Evolutionary conservation across 92 coral and sea anemone species (phyloP).

Genomic region (Epizoanthus stellaris): DNA sequence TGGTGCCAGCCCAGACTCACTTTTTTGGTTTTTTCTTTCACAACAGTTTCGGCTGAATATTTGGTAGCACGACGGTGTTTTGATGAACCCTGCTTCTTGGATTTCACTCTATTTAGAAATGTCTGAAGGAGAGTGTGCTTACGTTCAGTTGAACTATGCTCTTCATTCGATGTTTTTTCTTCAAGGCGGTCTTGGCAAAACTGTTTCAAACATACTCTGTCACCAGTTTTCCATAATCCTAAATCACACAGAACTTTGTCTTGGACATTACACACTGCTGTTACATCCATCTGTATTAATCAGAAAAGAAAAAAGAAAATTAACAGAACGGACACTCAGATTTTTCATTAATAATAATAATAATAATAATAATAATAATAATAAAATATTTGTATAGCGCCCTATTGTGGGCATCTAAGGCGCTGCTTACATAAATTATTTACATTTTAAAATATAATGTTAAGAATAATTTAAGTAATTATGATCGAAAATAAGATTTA

Average conservation of each 20-base stretch:
- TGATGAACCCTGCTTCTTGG: slow-evolving; percentile 24
- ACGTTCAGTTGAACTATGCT: no score
- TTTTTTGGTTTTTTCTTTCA: slow-evolving; percentile 40
- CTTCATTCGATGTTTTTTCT: slow-evolving; percentile 1
- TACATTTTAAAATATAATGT: no score
- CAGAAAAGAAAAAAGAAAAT: neutral
- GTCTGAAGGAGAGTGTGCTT: slow-evolving; percentile 9
- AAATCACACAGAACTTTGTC: slow-evolving; percentile 47
- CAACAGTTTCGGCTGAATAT: slow-evolving; percentile 16
- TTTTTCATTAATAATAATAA: no score
- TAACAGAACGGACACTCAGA: no score
- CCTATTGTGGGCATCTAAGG: no score
- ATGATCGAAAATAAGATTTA: neutral
- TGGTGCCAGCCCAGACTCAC: slow-evolving; percentile 54
- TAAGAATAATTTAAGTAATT: neutral
- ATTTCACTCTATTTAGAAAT: slow-evolving; percentile 28
- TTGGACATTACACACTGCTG: slow-evolving; percentile 37
- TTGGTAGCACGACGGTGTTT: neutral
- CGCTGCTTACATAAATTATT: no score
- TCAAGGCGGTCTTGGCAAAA: slow-evolving; percentile 34
- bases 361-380: no score
- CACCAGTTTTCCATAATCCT: slow-evolving; percentile 49
- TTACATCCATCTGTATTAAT: slow-evolving; percentile 42
- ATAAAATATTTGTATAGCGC: no score
- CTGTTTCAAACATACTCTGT: slow-evolving; percentile 46